Evolutionary conservation across 2,888 invertebrate genomes (phyloP).

Genomic region (Chrysolina haemoptera): DNA sequence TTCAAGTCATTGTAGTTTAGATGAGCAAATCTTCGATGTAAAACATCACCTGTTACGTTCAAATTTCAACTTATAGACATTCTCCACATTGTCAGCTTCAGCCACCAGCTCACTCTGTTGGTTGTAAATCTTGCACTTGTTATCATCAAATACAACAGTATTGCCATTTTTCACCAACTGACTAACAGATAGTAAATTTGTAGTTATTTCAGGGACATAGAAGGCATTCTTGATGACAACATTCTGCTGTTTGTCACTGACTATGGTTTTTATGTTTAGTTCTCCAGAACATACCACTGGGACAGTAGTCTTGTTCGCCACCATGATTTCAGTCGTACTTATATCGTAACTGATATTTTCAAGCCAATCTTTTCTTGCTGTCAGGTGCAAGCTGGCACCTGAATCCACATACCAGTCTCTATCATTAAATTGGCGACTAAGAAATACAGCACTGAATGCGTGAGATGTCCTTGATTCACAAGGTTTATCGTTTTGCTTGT

Average conservation of each 20-base stretch:
- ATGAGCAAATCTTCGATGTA: neutral
- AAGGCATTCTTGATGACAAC: conserved; percentile 30
- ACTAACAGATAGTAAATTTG: conserved; percentile 40
- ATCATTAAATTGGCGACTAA: conserved; percentile 45
- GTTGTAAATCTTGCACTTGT: conserved; percentile 30
- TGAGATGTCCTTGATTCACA: neutral
- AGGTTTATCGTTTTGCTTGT: conserved; percentile 22
- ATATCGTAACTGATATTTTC: conserved; percentile 20
- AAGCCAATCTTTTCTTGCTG: conserved; percentile 39
- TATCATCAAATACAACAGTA: conserved; percentile 28
- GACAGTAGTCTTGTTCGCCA: conserved; percentile 34
- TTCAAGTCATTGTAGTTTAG: neutral
- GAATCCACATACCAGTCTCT: conserved; percentile 52
- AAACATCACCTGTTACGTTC: neutral
- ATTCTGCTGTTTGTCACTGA: conserved; percentile 13
- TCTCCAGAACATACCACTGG: conserved; percentile 34
- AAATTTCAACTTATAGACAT: neutral
- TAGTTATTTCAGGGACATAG: conserved; percentile 36
- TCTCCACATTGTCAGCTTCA: neutral
- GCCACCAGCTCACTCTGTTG: too few relatives aligned
- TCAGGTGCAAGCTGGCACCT: conserved; percentile 49
- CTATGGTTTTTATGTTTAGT: conserved; percentile 30
- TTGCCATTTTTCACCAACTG: conserved; percentile 34
- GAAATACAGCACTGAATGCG: conserved; percentile 46
- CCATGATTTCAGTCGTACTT: conserved; percentile 34